phyloP scores from a whole-genome alignment of 2,113 vertebrate genomes.

The Dendrocopos noguchii region DNA sequence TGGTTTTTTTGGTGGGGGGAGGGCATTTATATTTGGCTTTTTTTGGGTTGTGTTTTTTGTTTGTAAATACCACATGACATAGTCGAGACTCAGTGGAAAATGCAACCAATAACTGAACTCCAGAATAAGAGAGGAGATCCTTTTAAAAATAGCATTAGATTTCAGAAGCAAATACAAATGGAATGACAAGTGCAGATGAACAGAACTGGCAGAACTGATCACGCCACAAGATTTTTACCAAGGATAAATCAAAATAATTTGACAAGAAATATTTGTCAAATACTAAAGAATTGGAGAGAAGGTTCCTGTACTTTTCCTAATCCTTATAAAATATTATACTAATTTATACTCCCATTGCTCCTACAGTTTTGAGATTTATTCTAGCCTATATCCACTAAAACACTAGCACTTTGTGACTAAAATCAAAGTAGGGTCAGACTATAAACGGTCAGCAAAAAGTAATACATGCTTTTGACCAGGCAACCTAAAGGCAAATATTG shows the following conservation, averaged over 20 bases:
- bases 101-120: neutral
- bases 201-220: neutral
- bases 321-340: neutral
- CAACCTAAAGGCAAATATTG: neutral
- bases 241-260: neutral
- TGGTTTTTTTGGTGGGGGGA: no score
- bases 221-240: neutral
- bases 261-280: neutral
- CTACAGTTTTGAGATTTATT: neutral
- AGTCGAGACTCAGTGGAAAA: neutral
- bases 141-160: neutral
- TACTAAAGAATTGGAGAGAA: neutral
- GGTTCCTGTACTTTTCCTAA: neutral
- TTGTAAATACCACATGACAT: neutral
- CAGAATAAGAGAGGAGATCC: neutral
- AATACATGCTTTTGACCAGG: neutral
- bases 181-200: neutral
- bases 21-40: neutral
- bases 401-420: neutral
- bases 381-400: neutral
- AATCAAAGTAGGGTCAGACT: neutral
- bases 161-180: neutral
- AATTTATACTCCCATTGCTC: neutral
- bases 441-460: neutral
- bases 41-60: neutral